Conservation (phyloP, 2,113 vertebrate genomes). For the Sterna hirundo region DNA sequence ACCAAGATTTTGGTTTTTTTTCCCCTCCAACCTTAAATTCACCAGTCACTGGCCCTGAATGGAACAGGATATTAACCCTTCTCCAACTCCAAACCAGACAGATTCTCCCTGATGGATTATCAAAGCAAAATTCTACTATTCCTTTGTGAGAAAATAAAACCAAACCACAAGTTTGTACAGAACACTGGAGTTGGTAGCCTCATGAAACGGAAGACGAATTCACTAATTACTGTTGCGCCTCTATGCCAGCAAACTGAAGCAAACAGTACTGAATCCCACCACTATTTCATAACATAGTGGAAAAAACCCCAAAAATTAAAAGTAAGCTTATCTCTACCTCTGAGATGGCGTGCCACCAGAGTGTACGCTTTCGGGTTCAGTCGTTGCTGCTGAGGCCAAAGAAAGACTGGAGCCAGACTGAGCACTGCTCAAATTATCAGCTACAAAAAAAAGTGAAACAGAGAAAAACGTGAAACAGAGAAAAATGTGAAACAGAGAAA, state of each 20-base stretch:
- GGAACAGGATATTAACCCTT: neutral
- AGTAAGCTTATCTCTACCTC: constrained; percentile 68
- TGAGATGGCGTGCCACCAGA: constrained; percentile 86
- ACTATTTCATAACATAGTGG: neutral
- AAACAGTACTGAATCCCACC: neutral
- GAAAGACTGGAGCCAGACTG: constrained; percentile 94
- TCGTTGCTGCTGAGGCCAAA: constrained; percentile 86
- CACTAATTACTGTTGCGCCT: neutral
- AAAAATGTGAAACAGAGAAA: neutral
- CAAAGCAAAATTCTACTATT: neutral
- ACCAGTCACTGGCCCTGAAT: neutral
- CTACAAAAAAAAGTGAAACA: constrained; percentile 54
- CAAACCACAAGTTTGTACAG: neutral
- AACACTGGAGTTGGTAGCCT: neutral
- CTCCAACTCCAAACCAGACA: neutral
- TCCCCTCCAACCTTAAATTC: neutral
- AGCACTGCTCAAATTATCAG: constrained; percentile 85
- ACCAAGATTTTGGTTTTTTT: rapidly evolving
- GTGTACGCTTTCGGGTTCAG: constrained; percentile 88
- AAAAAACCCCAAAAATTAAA: neutral
- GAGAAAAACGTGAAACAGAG: neutral
- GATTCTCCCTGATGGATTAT: neutral
- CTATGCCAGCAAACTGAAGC: neutral
- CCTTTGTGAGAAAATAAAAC: neutral
- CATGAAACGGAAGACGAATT: neutral